Conservation (phyloP, 2,888 invertebrate species). For the Lathronympha strigana region DNA sequence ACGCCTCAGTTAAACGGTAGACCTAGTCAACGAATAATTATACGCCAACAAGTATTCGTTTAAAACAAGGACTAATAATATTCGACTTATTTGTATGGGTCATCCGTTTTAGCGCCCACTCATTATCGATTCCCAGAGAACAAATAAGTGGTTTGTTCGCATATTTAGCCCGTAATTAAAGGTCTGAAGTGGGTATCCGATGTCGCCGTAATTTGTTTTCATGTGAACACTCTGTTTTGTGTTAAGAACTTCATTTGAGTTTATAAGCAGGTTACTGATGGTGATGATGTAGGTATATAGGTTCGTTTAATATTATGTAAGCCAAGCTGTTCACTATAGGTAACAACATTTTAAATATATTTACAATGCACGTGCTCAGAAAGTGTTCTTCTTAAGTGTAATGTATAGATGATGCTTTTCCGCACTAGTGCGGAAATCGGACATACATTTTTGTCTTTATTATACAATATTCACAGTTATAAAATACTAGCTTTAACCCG, state of each 20-base stretch:
- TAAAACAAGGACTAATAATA: background rate
- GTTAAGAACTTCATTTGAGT: background rate
- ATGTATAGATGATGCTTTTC: too few relatives aligned
- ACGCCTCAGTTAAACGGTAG: too few relatives aligned
- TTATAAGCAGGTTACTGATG: background rate
- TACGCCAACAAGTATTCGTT: too few relatives aligned
- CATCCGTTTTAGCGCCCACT: conserved; percentile 30
- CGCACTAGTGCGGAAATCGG: too few relatives aligned
- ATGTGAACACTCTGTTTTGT: conserved; percentile 22
- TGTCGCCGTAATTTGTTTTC: conserved; percentile 30
- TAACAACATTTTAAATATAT: too few relatives aligned
- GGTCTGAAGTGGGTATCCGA: conserved; percentile 12
- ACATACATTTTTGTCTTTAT: too few relatives aligned
- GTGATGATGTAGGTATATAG: background rate
- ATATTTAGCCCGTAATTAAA: conserved; percentile 36
- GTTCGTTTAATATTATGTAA: background rate
- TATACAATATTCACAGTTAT: too few relatives aligned
- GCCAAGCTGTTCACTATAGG: too few relatives aligned
- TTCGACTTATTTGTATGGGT: background rate
- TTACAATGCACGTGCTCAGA: too few relatives aligned
- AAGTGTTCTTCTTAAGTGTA: too few relatives aligned
- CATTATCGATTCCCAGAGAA: conserved; percentile 14
- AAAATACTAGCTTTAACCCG: too few relatives aligned
- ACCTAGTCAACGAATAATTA: too few relatives aligned
- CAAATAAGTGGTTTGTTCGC: conserved; percentile 36